Conservation (phyloP, 2,888 invertebrate genomes). For the Apamea crenata region DNA sequence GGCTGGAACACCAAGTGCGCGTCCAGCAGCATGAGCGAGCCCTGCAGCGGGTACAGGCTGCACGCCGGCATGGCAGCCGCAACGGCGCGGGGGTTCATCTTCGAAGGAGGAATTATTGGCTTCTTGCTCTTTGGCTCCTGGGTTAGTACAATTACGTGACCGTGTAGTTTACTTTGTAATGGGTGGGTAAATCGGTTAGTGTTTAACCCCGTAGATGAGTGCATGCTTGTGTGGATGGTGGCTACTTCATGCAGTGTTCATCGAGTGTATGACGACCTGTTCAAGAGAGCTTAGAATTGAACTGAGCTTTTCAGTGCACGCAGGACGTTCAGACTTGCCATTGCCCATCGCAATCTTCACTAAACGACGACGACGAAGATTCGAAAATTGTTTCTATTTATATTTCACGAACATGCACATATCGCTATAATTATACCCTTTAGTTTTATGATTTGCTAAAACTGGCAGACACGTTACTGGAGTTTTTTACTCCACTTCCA, state of each 20-base stretch:
- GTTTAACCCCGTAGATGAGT: conserved; percentile 25
- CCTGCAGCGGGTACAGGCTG: conserved; percentile 94
- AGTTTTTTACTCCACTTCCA: neutral
- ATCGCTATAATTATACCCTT: too few species aligned
- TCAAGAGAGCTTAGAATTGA: neutral
- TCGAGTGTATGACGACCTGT: neutral
- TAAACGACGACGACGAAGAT: neutral
- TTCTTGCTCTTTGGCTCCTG: conserved; percentile 88
- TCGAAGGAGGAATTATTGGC: conserved; percentile 87
- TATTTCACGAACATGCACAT: conserved; percentile 6
- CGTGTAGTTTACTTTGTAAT: conserved; percentile 39
- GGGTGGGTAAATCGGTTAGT: conserved; percentile 49
- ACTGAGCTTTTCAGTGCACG: neutral
- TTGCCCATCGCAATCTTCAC: neutral
- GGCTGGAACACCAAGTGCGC: conserved; percentile 98
- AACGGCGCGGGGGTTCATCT: conserved; percentile 84
- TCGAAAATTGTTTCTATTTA: neutral
- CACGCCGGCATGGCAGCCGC: conserved; percentile 90
- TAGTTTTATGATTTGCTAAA: neutral
- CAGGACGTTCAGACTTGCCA: neutral
- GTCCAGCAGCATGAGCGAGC: conserved; percentile 96
- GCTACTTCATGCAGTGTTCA: conserved; percentile 33
- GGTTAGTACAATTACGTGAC: conserved; percentile 42
- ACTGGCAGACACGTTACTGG: neutral
- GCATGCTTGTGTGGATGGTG: conserved; percentile 36